phyloP scores from a whole-genome alignment of 1,140 invertebrate species.

The Cotesia vestalis region DNA sequence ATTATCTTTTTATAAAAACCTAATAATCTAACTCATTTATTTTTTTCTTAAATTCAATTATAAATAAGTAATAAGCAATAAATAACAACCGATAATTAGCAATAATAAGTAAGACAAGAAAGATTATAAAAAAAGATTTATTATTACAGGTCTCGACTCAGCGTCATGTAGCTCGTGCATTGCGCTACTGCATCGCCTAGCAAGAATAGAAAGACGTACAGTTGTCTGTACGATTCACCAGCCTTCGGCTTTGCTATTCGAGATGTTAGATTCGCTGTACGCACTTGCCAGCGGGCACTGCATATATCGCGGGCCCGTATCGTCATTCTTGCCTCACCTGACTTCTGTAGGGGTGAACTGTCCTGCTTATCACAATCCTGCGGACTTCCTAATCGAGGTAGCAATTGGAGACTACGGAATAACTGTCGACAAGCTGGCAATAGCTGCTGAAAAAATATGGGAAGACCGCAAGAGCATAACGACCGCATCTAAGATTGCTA shows the following conservation, averaged over 20 bases:
- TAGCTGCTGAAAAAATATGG: slow-evolving; percentile 68
- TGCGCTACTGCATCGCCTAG: slow-evolving; percentile 80
- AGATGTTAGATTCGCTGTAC: slow-evolving; percentile 95
- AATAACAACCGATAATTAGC: not conserved
- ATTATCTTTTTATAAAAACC: not conserved
- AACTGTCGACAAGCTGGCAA: slow-evolving; percentile 71
- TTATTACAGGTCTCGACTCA: slow-evolving; percentile 85
- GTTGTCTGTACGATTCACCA: slow-evolving; percentile 97
- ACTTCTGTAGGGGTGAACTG: slow-evolving; percentile 80
- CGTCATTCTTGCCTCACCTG: slow-evolving; percentile 84
- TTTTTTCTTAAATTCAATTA: slow-evolving; percentile 1
- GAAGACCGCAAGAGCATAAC: slow-evolving; percentile 53
- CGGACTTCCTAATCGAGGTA: slow-evolving; percentile 88
- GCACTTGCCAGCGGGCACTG: slow-evolving; percentile 88
- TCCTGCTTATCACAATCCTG: slow-evolving; percentile 94
- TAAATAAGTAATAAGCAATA: not conserved
- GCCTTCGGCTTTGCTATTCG: slow-evolving; percentile 92
- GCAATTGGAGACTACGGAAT: slow-evolving; percentile 77
- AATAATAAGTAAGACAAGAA: not conserved
- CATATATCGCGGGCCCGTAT: slow-evolving; percentile 84
- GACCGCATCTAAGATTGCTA: not conserved
- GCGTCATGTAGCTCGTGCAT: slow-evolving; percentile 90
- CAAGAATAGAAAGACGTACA: slow-evolving; percentile 82
- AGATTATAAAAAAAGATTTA: slow-evolving; percentile 4
- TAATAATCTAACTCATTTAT: not conserved